A percentile compares a stretch with the other conserved stretches of the same genome.
These are phyloP conservation scores for Drosophila sulfurigaster DNA, from an alignment of 1,140 invertebrate species.

Conservation along the genomic window DNA sequence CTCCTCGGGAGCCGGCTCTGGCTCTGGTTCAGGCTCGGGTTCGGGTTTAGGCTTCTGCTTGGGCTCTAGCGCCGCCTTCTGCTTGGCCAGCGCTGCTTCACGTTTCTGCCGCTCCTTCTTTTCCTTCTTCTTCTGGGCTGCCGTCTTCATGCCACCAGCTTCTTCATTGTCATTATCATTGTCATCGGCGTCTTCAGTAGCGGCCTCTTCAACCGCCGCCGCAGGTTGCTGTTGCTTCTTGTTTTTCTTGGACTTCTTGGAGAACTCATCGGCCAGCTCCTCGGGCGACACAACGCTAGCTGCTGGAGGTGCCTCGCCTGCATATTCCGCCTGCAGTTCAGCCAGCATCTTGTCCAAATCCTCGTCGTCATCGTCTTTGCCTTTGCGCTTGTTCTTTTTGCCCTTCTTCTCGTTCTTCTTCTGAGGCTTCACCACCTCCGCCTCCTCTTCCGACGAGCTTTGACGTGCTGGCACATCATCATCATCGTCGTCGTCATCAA, in stretches of 20 bases:
- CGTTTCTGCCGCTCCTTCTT: constrained; percentile 94
- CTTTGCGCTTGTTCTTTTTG: constrained; percentile 90
- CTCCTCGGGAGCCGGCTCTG: constrained; percentile 82
- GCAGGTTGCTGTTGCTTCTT: constrained; percentile 85
- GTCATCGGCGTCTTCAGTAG: constrained; percentile 84
- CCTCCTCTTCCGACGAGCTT: constrained; percentile 80
- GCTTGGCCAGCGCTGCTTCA: constrained; percentile 86
- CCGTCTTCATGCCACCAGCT: constrained; percentile 90
- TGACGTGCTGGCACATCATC: constrained; percentile 64
- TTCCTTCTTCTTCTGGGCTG: constrained; percentile 94
- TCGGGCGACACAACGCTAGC: constrained; percentile 64
- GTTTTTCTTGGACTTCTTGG: constrained; percentile 85
- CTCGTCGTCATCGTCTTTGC: constrained; percentile 90
- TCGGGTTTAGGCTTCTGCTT: constrained; percentile 78
- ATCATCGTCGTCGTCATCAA: constrained; percentile 86
- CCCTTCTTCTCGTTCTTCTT: constrained; percentile 88
- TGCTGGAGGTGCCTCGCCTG: constrained; percentile 86
- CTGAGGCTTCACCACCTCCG: constrained; percentile 85
- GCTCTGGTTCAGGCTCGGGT: constrained; percentile 77
- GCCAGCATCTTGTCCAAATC: constrained; percentile 94
- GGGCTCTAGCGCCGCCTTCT: constrained; percentile 86
- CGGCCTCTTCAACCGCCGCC: constrained; percentile 65
- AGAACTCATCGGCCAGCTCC: constrained; percentile 85
- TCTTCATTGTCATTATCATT: constrained; percentile 86
- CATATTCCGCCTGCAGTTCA: constrained; percentile 92